These are phyloP conservation scores for Pachydiplax longipennis DNA, from an alignment of 2,888 invertebrate species.

Conservation along the genomic window DNA sequence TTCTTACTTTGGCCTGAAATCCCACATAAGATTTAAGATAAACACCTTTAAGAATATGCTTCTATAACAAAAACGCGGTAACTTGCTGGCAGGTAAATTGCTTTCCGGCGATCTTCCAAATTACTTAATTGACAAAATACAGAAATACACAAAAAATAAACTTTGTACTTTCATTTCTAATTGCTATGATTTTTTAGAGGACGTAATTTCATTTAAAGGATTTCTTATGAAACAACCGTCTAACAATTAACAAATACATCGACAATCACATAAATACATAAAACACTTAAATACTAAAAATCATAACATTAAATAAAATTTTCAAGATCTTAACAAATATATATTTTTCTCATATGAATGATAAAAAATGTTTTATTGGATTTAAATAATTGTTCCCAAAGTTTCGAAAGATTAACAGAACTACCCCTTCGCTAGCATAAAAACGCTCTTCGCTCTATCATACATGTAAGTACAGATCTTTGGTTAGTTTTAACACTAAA, in stretches of 20 bases:
- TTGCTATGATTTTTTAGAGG: background rate
- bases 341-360: background rate
- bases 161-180: background rate
- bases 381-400: slow-evolving; percentile 33
- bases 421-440: background rate
- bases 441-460: background rate
- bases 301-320: slow-evolving; percentile 11
- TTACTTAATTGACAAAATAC: too few relatives aligned
- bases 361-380: background rate
- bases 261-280: background rate
- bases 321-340: background rate
- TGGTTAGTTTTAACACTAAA: background rate
- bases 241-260: background rate
- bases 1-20: too few relatives aligned
- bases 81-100: too few relatives aligned
- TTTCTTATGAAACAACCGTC: background rate
- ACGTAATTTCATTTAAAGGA: background rate
- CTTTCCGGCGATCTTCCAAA: too few relatives aligned
- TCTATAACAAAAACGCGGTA: too few relatives aligned
- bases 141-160: background rate
- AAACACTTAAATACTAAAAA: background rate
- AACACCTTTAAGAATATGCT: too few relatives aligned
- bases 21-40: too few relatives aligned
- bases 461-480: slow-evolving; percentile 17
- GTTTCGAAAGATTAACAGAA: background rate